Evolutionary conservation across 2,888 invertebrate genomes (phyloP), one percentile per base, ranked within the genome.

Genomic region (Stenichneumon culpator): DNA sequence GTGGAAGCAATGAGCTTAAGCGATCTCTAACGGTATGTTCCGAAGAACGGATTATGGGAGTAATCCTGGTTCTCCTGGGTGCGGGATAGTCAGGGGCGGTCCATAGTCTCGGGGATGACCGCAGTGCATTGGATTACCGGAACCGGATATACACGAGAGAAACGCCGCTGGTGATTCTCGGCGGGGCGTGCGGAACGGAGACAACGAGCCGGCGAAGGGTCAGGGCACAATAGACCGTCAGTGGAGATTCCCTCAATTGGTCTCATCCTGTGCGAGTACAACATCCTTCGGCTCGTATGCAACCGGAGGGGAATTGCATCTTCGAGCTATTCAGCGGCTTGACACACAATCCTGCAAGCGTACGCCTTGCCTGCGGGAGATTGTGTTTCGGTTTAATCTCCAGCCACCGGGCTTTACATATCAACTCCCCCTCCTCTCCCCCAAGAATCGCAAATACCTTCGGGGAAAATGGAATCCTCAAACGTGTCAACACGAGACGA

Each of bases 41-140:
- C 39, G 47, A 44, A 14, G 79, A 87, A 83, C 70, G 83, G 84
- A 87, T 88, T 86, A 88, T 60, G 57, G 68, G 77, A 77, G 78
- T 87, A 87, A 87, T 85, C 85, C 84, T 60, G 74, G 75, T 80
- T 39, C 81, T 79, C 82, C 79, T 79, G 44, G 50, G 32, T 28
- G 28, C 16, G 73, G 74, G 82, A 86, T 73, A 73, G 70, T 83
- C 86, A 60, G 50, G 39, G 65, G 57, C 52, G 60, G 63, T 75
- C 25, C 52, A 63, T 67, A 14, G 39, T 67, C 79, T 25, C 32
- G n/a, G 63, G 60, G 52, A 54, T 57, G 70, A 39, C 69, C 68
- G 67, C 74, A 70, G 39, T 70, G 82, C 73, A 78, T 85, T 82
- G 77, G 80, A 78, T 80, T 83, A 69, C 81, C 83, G 85, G 80